Percentiles rank a stretch among this genome's conserved stretches.
These are phyloP conservation scores for Atta cephalotes DNA, from an alignment of 1,140 invertebrate genomes.

Conservation along the genomic window DNA sequence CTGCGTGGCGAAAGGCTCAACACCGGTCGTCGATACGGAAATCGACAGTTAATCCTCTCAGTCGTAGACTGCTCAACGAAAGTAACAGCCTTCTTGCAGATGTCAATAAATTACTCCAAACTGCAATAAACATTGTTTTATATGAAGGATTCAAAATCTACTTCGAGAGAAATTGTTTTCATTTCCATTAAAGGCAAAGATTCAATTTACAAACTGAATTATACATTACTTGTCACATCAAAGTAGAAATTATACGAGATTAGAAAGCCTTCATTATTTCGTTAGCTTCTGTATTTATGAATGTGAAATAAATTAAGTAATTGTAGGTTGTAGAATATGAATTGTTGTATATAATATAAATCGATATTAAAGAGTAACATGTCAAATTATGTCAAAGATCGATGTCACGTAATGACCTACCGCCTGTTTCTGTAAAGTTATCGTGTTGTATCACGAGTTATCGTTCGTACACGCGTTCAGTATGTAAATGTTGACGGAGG, in stretches of 20 bases:
- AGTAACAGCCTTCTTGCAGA: constrained; percentile 18
- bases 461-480: constrained; percentile 56
- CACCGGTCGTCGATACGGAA: constrained; percentile 8
- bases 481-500: constrained; percentile 67
- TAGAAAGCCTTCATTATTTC: neutral
- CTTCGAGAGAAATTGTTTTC: constrained; percentile 11
- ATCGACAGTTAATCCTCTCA: constrained; percentile 13
- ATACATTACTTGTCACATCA: neutral
- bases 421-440: constrained; percentile 37
- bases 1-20: constrained; percentile 8
- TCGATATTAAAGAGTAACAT: neutral
- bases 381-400: constrained; percentile 26
- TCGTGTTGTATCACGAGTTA: constrained; percentile 51
- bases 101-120: constrained; percentile 41
- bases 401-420: neutral
- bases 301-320: neutral
- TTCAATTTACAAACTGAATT: constrained; percentile 9
- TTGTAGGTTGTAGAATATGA: neutral
- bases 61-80: neutral
- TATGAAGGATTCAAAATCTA: neutral
- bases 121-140: constrained; percentile 28
- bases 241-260: neutral
- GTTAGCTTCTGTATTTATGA: neutral
- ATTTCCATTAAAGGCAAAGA: constrained; percentile 10
- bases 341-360: neutral